A percentile compares a stretch with the other conserved stretches of the same genome.
These are phyloP conservation scores for Wiebesia pumilae DNA, from an alignment of 1,140 invertebrate species.

Conservation along the genomic window DNA sequence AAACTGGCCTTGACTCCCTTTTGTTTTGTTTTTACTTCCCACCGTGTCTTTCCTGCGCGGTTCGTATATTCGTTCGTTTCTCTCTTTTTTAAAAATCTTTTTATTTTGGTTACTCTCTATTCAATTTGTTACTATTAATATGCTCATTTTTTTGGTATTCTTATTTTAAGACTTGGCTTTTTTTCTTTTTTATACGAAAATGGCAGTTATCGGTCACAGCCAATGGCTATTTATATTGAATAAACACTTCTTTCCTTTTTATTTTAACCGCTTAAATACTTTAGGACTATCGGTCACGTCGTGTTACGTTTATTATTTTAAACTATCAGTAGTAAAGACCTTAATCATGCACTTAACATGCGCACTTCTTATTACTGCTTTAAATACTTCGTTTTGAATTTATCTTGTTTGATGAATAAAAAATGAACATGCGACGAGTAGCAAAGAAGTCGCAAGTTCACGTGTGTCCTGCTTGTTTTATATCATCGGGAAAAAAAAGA, in stretches of 20 bases:
- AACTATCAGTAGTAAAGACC: constrained; percentile 46
- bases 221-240: constrained; percentile 74
- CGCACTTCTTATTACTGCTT: constrained; percentile 50
- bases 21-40: constrained; percentile 42
- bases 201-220: constrained; percentile 76
- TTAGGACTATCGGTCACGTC: constrained; percentile 51
- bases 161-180: constrained; percentile 54
- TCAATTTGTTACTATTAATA: constrained; percentile 18
- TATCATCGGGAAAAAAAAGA: neutral
- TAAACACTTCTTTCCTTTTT: constrained; percentile 57
- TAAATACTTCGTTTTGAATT: constrained; percentile 39
- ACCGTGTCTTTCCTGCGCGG: constrained; percentile 5
- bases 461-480: neutral
- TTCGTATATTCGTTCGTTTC: constrained; percentile 26
- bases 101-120: neutral
- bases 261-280: constrained; percentile 45
- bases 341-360: neutral
- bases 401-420: constrained; percentile 1
- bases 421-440: neutral
- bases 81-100: constrained; percentile 35
- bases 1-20: constrained; percentile 55
- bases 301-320: constrained; percentile 52
- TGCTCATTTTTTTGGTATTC: constrained; percentile 41
- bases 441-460: neutral
- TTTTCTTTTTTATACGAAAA: constrained; percentile 69